Evolutionary conservation across 2,888 invertebrate genomes (phyloP), one percentile per base, ranked within the genome.

Genomic region (Tenthredo distinguenda): DNA sequence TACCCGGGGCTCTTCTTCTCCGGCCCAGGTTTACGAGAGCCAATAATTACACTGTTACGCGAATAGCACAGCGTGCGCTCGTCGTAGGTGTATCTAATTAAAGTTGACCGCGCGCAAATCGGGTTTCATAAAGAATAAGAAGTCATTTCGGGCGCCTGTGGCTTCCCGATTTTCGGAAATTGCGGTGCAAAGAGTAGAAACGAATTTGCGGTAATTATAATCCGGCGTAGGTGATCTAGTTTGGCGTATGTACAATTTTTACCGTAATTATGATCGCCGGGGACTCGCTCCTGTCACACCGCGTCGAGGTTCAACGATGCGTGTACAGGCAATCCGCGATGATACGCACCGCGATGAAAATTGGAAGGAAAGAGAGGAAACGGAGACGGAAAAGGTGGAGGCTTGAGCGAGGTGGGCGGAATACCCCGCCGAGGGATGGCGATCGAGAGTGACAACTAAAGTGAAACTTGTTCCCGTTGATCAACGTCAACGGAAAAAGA

Each of bases 401-500:
- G 21, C 15, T 40, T 37, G 37, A 72, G 37, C 21, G 31, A 15
- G 40, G 37, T n/a, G 55, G 55, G 55, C 55, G n/a, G 55, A 55
- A 18, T 10, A 55, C n/a, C 55, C n/a, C 55, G n/a, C 55, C 55
- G 62, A 62, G 26, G 26, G 62, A 34, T 72, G 9, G 3, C 34
- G 26, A 12, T 43, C 21, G 40, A 74, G 74, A 74, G 43, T 43
- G 74, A 74, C 74, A 26, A 40, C 12, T 43, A 47, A 40, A 47
- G 21, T 43, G 74, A 74, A 43, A 74, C 40, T 74, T 74, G 74
- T 74, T 43, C n/a, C 21, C 7, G 21, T 74, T 74, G 40, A 43
- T 43, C 12, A 74, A 74, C 1, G 43, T 43, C n/a, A 74, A 43
- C 18, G 15, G n/a, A 43, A 18, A 40, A 21, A 74, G 2, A 74